Percentiles rank a stretch among this genome's conserved stretches.
Conservation (phyloP, 2,888 invertebrate genomes). For the Neoitamus cyanurus region DNA sequence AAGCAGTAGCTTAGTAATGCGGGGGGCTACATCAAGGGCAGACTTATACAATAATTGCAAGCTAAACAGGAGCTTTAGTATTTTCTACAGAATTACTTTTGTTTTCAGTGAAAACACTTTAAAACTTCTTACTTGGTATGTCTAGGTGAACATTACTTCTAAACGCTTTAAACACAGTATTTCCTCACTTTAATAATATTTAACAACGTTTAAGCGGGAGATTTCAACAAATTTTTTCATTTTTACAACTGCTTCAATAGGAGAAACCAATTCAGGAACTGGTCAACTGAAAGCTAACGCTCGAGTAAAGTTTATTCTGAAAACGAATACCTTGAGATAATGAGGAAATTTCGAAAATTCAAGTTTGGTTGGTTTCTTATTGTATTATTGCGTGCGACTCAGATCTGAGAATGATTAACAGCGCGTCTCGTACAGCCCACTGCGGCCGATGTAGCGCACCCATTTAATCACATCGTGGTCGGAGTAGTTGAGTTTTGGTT, state of each 20-base stretch:
- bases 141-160: not conserved
- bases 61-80: slow-evolving; percentile 48
- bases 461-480: slow-evolving; percentile 99
- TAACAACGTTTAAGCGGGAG: slow-evolving; percentile 21
- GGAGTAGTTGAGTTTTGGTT: slow-evolving; percentile 99
- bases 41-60: slow-evolving; percentile 44
- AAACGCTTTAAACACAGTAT: not conserved
- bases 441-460: slow-evolving; percentile 99
- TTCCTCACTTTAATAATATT: slow-evolving; percentile 9
- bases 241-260: slow-evolving; percentile 18
- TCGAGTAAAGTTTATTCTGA: not conserved
- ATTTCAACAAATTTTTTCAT: slow-evolving; percentile 7
- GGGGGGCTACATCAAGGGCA: not conserved
- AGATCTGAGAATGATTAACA: slow-evolving; percentile 73
- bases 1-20: not conserved
- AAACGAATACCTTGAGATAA: not conserved
- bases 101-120: slow-evolving; percentile 16
- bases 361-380: slow-evolving; percentile 13
- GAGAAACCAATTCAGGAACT: not conserved
- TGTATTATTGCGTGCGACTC: not conserved
- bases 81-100: slow-evolving; percentile 38
- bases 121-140: not conserved
- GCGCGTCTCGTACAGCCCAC: slow-evolving; percentile 98
- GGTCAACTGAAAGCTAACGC: not conserved
- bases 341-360: not conserved